Evolutionary conservation across 2,113 vertebrate species (phyloP), one percentile per base, ranked within the genome.

Genomic region (Sander lucioperca): DNA sequence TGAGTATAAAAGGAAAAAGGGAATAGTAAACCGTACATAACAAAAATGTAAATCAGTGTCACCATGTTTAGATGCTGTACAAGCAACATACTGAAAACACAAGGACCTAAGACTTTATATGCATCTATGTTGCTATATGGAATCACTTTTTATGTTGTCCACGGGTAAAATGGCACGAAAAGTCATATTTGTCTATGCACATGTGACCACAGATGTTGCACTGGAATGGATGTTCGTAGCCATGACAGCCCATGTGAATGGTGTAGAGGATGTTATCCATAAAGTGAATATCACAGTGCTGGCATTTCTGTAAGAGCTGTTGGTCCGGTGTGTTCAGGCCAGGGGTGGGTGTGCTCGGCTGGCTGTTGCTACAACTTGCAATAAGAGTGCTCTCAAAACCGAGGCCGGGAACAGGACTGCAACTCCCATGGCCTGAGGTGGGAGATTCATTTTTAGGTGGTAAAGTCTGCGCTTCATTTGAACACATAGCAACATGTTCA

Each of bases 221-320:
- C 93, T 98, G 97, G 83, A 99, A 99, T 36, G 98, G 97, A 16
- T 98, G 97, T 79, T 99, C 97, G 45, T 97, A 99, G 1, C 97
- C 97, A 6, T 99, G 98, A 64, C 98, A 99, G 3, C 98, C 98
- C 98, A 99, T 99, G 86, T 99, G 98, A 83, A 99, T 98, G 2
- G 98, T 99, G 83, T 97, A 99, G 36, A 99, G 96, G 88, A 99
- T 97, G 71, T 99, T 99, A 94, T 99, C 98, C 0, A 97, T 95
- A 77, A 99, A 99, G 91, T 97, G 97, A 93, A 99, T 96, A 87
- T 99, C 96, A 94, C 98, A 99, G 94, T 99, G 97, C 73, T 96
- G 97, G 94, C 98, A 99, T 92, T 97, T 97, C 81, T 98, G 96
- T 15, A 97, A 89, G 19, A 96, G 93, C 91, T 97, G 97, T 0